A percentile compares a stretch with the other conserved stretches of the same genome.
Evolutionary conservation across 2,113 vertebrate species (phyloP).

Genomic region (Pollimyrus isidori): DNA sequence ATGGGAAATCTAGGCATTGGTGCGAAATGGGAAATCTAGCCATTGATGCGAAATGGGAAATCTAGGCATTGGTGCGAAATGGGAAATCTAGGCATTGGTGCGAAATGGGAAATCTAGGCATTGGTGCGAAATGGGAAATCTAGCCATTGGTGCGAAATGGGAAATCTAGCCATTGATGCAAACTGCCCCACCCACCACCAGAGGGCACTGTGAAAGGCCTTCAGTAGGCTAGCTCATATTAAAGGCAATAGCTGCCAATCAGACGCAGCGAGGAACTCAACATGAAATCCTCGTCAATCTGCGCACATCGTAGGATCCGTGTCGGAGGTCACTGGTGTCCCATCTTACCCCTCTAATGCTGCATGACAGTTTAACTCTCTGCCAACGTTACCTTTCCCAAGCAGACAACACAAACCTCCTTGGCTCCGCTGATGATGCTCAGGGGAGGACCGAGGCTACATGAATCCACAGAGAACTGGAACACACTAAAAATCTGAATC

Average conservation of each 20-base stretch:
- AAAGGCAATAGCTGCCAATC: background rate
- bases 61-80: background rate
- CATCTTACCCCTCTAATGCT: background rate
- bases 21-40: background rate
- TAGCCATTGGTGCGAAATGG: background rate
- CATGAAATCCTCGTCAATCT: background rate
- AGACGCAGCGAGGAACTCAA: background rate
- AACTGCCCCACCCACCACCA: background rate
- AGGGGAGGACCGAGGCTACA: background rate
- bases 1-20: background rate
- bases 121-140: background rate
- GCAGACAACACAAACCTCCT: background rate
- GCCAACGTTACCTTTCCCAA: background rate
- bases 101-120: background rate
- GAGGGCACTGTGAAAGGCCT: constrained; percentile 3
- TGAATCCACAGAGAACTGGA: background rate
- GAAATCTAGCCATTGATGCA: background rate
- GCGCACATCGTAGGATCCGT: background rate
- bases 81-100: background rate
- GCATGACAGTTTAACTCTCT: background rate
- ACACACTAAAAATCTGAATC: background rate
- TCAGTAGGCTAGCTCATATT: background rate
- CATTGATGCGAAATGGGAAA: background rate
- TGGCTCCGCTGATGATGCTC: background rate
- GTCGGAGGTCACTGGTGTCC: background rate